Base-by-base conservation (phyloP, 2,888 invertebrate species). In the Amphipoea lucens region DNA sequence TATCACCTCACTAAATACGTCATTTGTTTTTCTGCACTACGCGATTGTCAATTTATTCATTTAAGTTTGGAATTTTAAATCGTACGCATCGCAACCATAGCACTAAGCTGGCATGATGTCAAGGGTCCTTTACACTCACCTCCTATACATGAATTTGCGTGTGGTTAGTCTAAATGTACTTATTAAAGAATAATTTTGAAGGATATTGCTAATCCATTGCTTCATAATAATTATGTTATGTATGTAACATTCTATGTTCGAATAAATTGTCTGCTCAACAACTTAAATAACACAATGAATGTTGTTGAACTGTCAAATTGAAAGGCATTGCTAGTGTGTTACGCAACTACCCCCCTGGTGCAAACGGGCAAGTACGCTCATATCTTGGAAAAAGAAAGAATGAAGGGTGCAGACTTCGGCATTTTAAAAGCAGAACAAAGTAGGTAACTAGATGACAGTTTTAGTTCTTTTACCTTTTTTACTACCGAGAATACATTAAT, bases 161-260 rank as follows among this genome's bases (percentile, higher is more conserved):
- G 75, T 82, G 42, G 79, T 65, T 70, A n/a, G 71, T 76, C 17
- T 73, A 76, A 74, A 82, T 74, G 76, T 60, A 80, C 67, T 83
- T 73, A 84, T 75, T 87, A 87, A 85, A 87, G 20, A 54, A 54
- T 23, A 23, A 54, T 51, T 54, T 54, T 54, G 20, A 54, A 54
- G 54, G 23, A 9, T 23, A 23, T 57, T 23, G 9, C 57, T 57
- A 23, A 57, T 57, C 9, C 23, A 57, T 57, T 57, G 57, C 23
- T 23, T 57, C 23, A 23, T 57, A 36, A 36, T 36, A 36, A 36
- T 36, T 36, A 36, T 36, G 2, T 36, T 36, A 36, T 36, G 36
- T 36, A 36, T 36, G 36, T 36, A 36, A 36, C 36, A 23, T 9
- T n/a, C n/a, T 42, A 9, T 42, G 4, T 9, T 57, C 9, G 23